Evolutionary conservation across 2,113 vertebrate genomes (phyloP), one percentile per base, ranked within the genome.

Genomic region (Condylura cristata): DNA sequence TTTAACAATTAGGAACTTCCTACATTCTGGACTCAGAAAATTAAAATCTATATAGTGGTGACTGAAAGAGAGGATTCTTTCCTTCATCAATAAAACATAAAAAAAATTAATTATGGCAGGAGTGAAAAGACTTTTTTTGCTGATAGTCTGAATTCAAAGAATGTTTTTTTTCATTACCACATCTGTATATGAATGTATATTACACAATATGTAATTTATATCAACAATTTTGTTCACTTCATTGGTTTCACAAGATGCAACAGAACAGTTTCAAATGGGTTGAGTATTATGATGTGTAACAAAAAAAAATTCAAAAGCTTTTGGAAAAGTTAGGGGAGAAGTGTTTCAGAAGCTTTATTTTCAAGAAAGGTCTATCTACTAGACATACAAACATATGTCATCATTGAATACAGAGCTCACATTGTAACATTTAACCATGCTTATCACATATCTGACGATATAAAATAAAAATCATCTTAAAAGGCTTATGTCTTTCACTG

Each of bases 291-390:
- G 34, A 71, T 30, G 82, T 13, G 10, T 44, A 81, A 86, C 82
- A 81, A 79, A 75, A 87, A 83, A 82, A 87, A 84, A 82, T 89
- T 56, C 72, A 88, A 96, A 90, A 71, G 18, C 71, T 44, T 16
- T 46, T 66, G 61, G 30, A 90, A 92, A 83, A 88, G 72, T 76
- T 60, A 61, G 41, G 53, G 78, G 78, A 61, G 76, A 84, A 89
- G 14, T 89, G 94, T 86, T 91, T 91, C 46, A 88, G 53, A 56
- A 68, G 44, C 90, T 96, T 94, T 96, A 89, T 95, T 96, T 96
- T 83, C 85, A 82, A 96, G 86, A 83, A 85, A 90, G 93, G 39
- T 86, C 48, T 87, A 30, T 66, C 84, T 75, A 76, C 53, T 89
- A 90, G 53, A 88, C 86, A 94, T 86, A 92, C 58, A 96, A 92